These are phyloP conservation scores for Fundulus diaphanus DNA, from an alignment of 2,797 vertebrate species.

Conservation along the genomic window DNA sequence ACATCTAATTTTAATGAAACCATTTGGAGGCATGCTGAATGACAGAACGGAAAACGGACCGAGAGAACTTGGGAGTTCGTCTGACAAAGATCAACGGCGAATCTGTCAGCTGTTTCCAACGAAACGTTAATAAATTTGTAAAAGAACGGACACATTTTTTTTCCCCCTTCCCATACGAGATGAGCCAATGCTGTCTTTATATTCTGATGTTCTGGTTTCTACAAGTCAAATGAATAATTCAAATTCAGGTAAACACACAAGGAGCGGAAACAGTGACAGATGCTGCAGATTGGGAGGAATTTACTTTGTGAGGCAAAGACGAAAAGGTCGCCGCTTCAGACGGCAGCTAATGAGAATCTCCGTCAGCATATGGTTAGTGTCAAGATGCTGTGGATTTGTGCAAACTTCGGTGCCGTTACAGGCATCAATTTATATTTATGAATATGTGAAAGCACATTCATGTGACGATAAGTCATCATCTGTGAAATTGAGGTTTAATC, in stretches of 20 bases:
- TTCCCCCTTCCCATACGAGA: not conserved
- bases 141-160: not conserved
- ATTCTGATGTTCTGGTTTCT: slow-evolving; percentile 10
- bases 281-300: slow-evolving; percentile 32
- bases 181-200: not conserved
- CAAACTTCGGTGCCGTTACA: slow-evolving; percentile 21
- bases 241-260: slow-evolving; percentile 25
- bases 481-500: slow-evolving; percentile 23
- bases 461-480: slow-evolving; percentile 13
- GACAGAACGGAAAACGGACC: slow-evolving; percentile 42
- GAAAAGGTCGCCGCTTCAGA: slow-evolving; percentile 64
- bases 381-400: slow-evolving; percentile 33
- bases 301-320: slow-evolving; percentile 48
- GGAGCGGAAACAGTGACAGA: slow-evolving; percentile 12
- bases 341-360: slow-evolving; percentile 60
- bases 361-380: slow-evolving; percentile 42
- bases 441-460: slow-evolving; percentile 10
- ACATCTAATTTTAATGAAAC: slow-evolving; percentile 30
- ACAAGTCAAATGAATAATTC: slow-evolving; percentile 20
- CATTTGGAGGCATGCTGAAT: slow-evolving; percentile 32
- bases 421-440: slow-evolving; percentile 15
- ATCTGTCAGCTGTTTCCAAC: slow-evolving; percentile 39
- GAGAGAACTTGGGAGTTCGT: slow-evolving; percentile 51
- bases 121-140: slow-evolving; percentile 13
- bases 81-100: slow-evolving; percentile 53